phyloP scores from a whole-genome alignment of 2,888 invertebrate species.

The Xiphydria camelus region DNA sequence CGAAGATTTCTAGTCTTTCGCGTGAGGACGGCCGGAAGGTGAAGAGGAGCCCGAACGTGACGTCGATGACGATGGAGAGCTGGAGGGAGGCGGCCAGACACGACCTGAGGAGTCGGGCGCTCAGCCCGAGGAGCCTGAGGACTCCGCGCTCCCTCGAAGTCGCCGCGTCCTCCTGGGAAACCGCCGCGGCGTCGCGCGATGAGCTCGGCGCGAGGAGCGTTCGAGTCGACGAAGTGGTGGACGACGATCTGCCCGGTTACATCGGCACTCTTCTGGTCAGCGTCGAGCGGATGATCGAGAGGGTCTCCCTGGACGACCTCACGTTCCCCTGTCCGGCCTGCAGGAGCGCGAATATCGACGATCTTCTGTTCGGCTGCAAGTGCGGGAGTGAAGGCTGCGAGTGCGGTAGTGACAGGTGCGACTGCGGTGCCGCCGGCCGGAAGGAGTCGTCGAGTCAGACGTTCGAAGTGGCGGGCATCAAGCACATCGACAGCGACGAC shows the following conservation, averaged over 20 bases:
- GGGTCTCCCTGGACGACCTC: constrained; percentile 69
- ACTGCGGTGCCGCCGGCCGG: constrained; percentile 37
- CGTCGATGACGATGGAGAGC: constrained; percentile 41
- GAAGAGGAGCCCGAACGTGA: constrained; percentile 41
- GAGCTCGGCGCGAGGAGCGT: constrained; percentile 13
- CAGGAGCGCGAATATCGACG: constrained; percentile 53
- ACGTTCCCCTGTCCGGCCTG: constrained; percentile 64
- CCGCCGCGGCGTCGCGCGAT: background rate
- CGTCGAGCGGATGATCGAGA: constrained; percentile 71
- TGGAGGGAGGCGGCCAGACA: constrained; percentile 46
- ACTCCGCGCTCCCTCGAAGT: constrained; percentile 47
- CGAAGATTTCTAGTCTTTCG: constrained; percentile 38
- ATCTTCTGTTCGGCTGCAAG: constrained; percentile 52
- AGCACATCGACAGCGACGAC: constrained; percentile 75
- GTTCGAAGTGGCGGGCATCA: constrained; percentile 71
- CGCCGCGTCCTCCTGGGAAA: constrained; percentile 18
- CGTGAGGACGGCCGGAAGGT: constrained; percentile 30
- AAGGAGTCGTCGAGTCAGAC: constrained; percentile 59
- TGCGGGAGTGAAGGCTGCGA: constrained; percentile 49
- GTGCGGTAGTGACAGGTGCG: constrained; percentile 36
- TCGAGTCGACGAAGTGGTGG: constrained; percentile 43
- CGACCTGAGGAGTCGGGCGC: constrained; percentile 31
- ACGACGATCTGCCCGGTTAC: constrained; percentile 65
- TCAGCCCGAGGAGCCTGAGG: constrained; percentile 46
- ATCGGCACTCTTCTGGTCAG: constrained; percentile 69